Evolutionary conservation across 1,140 invertebrate genomes (phyloP).

Genomic region (Dermatophagoides farinae): DNA sequence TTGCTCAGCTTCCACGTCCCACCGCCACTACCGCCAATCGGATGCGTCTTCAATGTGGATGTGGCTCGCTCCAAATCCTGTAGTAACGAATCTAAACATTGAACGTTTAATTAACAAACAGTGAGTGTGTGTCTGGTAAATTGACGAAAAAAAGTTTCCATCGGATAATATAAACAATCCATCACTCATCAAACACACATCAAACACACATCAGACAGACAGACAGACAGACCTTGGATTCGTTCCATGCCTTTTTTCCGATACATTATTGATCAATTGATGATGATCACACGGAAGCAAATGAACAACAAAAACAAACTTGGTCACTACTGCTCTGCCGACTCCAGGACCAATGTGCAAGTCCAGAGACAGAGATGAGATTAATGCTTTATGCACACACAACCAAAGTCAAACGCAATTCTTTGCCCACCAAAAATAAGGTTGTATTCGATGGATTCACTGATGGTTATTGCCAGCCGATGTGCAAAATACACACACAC

Average conservation of each 20-base stretch:
- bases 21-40: neutral
- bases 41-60: slow-evolving; percentile 4
- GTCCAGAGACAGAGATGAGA: too few species aligned
- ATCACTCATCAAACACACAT: neutral
- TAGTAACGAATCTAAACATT: slow-evolving; percentile 6
- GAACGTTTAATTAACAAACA: neutral
- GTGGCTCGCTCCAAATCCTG: slow-evolving; percentile 14
- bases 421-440: too few species aligned
- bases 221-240: neutral
- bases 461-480: too few species aligned
- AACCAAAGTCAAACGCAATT: too few species aligned
- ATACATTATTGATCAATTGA: neutral
- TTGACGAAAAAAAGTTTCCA: neutral
- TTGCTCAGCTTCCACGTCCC: slow-evolving; percentile 7
- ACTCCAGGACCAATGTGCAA: too few species aligned
- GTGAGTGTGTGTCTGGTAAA: neutral
- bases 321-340: too few species aligned
- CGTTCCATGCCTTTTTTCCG: slow-evolving; percentile 8
- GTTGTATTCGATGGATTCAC: too few species aligned
- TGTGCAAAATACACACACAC: too few species aligned
- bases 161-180: neutral
- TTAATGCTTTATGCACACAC: too few species aligned
- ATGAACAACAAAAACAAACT: too few species aligned
- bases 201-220: neutral
- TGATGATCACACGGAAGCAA: too few species aligned